These are phyloP conservation scores for Machaerirhynchus nigripectus DNA, from an alignment of 2,113 vertebrate species.

Conservation along the genomic window DNA sequence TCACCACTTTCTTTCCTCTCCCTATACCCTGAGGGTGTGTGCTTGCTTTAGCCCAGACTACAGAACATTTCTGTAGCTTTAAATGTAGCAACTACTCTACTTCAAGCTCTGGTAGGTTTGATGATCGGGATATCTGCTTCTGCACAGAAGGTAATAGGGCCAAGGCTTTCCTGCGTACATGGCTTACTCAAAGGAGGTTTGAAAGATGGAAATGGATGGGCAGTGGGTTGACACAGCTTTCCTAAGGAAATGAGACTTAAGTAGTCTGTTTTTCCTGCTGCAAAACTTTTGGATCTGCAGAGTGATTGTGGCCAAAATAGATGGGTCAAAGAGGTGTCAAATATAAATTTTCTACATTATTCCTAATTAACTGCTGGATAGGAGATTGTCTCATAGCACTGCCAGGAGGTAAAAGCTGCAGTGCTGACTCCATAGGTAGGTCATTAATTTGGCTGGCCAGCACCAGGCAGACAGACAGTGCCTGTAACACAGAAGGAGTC, in stretches of 20 bases:
- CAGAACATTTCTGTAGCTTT: background rate
- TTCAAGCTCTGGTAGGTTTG: background rate
- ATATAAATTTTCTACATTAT: background rate
- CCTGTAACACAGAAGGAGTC: background rate
- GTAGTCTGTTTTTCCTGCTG: background rate
- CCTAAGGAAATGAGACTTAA: conserved; percentile 44
- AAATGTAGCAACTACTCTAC: background rate
- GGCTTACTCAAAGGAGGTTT: background rate
- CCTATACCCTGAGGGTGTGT: background rate
- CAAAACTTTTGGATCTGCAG: background rate
- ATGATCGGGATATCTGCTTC: background rate
- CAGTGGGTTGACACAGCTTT: background rate
- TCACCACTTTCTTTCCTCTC: background rate
- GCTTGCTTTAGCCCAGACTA: background rate
- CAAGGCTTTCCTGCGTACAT: background rate
- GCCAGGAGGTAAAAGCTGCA: background rate
- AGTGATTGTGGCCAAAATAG: background rate
- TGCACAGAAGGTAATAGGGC: background rate
- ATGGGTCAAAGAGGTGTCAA: background rate
- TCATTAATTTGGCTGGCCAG: background rate
- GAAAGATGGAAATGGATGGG: conserved; percentile 13
- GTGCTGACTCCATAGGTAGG: background rate
- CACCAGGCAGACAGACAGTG: background rate
- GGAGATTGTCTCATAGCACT: background rate
- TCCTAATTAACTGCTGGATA: background rate